Evolutionary conservation across 2,113 vertebrate species (phyloP), one percentile per base, ranked within the genome.

Genomic region (Entelurus aequoreus): DNA sequence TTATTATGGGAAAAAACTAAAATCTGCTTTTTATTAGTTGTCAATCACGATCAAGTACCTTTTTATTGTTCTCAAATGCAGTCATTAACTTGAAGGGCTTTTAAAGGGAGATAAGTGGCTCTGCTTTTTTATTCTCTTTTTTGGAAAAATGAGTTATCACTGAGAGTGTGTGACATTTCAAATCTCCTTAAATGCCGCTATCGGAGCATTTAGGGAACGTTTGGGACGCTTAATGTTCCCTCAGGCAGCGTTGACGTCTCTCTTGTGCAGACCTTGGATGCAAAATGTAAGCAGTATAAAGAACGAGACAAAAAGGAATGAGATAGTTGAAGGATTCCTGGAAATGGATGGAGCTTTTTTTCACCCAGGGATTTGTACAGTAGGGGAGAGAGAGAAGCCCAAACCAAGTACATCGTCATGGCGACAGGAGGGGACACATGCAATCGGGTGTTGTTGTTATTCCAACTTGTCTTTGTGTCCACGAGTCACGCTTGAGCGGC

Each of bases 401-500:
- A 72, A 72, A 65, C 50, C 37, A 50, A 67, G 47, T 52, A 42
- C 48, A 62, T 63, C 66, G 63, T 19, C 46, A 52, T 19, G 13
- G 60, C 62, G 58, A 56, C 64, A 54, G 54, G 61, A 48, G 7
- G 28, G 49, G 47, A 59, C 38, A 55, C 46, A 52, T 75, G 73
- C 74, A 66, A 49, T 15, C n/a, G 14, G 37, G 5, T 28, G 28
- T 28, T 28, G 6, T 15, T 58, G 37, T 40, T 44, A 15, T 59
- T 69, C 47, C 64, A 51, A 40, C 62, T n/a, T 14, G 9, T 16
- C n/a, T 10, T 40, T 46, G 5, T 72, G 68, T 66, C 65, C 40
- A 14, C 50, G 37, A 58, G 54, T 69, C 62, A 16, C 36, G 56
- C 71, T 65, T 66, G 48, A 71, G 54, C 49, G 63, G 66, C 60